Evolutionary conservation across 2,113 vertebrate species (phyloP).

Genomic region (Meleagris gallopavo): DNA sequence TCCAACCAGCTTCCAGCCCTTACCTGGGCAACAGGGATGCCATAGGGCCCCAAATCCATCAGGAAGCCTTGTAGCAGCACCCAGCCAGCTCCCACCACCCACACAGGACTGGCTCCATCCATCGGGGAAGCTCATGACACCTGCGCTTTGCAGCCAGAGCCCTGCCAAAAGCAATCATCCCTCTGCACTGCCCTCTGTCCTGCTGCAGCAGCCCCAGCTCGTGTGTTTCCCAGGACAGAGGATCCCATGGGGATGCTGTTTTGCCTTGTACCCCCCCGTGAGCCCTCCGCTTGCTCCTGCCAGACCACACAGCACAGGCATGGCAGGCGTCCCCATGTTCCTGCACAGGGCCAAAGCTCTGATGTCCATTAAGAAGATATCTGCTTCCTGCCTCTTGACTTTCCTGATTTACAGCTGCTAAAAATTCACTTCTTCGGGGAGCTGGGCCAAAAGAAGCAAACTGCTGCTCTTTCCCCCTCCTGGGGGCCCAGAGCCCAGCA

Average conservation of each 20-base stretch:
- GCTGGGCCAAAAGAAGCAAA: conserved; percentile 67
- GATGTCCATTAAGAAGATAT: background rate
- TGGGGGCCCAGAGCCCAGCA: conserved; percentile 31
- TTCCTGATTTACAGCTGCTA: conserved; percentile 38
- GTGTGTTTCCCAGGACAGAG: background rate
- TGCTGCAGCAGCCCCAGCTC: background rate
- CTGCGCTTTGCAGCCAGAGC: background rate
- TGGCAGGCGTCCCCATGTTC: background rate
- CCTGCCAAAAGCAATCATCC: background rate
- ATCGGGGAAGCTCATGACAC: background rate
- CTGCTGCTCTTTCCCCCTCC: conserved; percentile 43
- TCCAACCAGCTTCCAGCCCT: background rate
- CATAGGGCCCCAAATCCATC: accelerated
- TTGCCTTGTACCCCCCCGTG: accelerated
- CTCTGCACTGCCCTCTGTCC: background rate
- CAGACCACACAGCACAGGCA: background rate
- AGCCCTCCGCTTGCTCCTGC: background rate
- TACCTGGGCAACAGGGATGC: background rate
- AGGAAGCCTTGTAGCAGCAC: background rate
- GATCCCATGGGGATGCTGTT: background rate
- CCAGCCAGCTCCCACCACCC: background rate
- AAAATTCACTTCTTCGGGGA: conserved; percentile 10
- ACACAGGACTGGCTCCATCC: background rate
- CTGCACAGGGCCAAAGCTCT: background rate
- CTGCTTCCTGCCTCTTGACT: conserved; percentile 20